Percentiles rank a stretch among this genome's conserved stretches.
Evolutionary conservation across 2,888 invertebrate genomes (phyloP).

Genomic region (Xestia sexstrigata): DNA sequence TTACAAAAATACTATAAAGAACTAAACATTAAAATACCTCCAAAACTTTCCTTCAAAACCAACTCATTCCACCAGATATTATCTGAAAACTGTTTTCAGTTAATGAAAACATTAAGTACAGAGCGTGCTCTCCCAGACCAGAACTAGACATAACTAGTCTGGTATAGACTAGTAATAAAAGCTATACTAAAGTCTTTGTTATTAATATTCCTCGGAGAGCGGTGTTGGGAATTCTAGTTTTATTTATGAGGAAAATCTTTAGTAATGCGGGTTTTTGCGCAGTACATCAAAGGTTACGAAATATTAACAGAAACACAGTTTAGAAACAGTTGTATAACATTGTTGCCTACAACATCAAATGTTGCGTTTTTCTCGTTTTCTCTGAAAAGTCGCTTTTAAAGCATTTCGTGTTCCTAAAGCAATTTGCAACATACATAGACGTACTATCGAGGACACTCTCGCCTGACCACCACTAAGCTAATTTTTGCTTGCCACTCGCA

Average conservation of each 20-base stretch:
- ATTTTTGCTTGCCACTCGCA: too few species aligned
- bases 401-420: too few species aligned
- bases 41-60: conserved; percentile 8
- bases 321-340: not conserved
- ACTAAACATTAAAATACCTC: not conserved
- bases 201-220: conserved; percentile 44
- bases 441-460: too few species aligned
- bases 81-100: conserved; percentile 51
- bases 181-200: conserved; percentile 31
- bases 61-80: conserved; percentile 49
- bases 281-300: not conserved
- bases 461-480: too few species aligned
- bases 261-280: not conserved
- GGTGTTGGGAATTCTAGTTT: conserved; percentile 2
- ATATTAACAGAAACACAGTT: not conserved
- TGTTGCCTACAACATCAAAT: not conserved
- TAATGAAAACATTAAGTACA: conserved; percentile 54
- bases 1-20: too few species aligned
- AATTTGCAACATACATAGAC: too few species aligned
- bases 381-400: not conserved
- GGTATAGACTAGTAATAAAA: conserved; percentile 37
- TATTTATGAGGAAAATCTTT: conserved; percentile 24
- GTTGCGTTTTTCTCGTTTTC: not conserved
- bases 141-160: conserved; percentile 23
- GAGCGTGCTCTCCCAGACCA: conserved; percentile 13